Evolutionary conservation across 2,888 invertebrate genomes (phyloP), one percentile per base, ranked within the genome.

Genomic region (Smittia aterrima): DNA sequence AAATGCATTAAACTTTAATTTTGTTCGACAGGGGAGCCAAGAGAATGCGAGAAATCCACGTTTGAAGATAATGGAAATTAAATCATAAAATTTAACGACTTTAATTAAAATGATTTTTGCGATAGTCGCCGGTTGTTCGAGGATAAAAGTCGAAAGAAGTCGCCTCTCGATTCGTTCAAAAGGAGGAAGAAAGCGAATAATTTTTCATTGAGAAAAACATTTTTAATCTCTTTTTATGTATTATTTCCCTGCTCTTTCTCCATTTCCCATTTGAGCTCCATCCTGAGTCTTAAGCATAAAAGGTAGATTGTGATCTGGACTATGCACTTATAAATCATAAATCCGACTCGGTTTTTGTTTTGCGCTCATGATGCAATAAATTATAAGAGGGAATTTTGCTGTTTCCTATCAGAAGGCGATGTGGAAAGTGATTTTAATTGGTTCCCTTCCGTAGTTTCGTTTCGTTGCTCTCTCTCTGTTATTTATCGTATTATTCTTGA

Each of bases 391-490:
- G 53, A 53, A 41, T 47, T 24, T 41, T 47, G 32, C 70, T 16
- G 32, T 64, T 70, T 70, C 70, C 70, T 70, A 41, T 41, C 70
- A 41, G 16, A 53, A 27, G 70, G 27, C n/a, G 25, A 38, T 16
- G 41, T 70, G 41, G 70, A 70, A 70, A 70, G 70, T 70, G 70
- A 70, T 70, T 70, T 70, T 70, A 70, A 70, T 70, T 70, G 70
- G 70, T 54, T 70, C 27, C 24, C 70, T 54, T 70, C 70, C 70
- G 53, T 25, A 24, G 22, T 25, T 66, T 66, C 27, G 27, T 67
- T 38, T 58, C 18, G 9, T 58, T 58, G 16, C 1, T 47, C 16
- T 67, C 54, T 47, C 16, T 67, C 54, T 20, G 18, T 70, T 70
- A 70, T 70, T 70, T 54, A 70, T 70, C 53, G 24, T 11, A 27